Base-by-base conservation (phyloP, 2,888 invertebrate species). In the Cepaea hortensis region DNA sequence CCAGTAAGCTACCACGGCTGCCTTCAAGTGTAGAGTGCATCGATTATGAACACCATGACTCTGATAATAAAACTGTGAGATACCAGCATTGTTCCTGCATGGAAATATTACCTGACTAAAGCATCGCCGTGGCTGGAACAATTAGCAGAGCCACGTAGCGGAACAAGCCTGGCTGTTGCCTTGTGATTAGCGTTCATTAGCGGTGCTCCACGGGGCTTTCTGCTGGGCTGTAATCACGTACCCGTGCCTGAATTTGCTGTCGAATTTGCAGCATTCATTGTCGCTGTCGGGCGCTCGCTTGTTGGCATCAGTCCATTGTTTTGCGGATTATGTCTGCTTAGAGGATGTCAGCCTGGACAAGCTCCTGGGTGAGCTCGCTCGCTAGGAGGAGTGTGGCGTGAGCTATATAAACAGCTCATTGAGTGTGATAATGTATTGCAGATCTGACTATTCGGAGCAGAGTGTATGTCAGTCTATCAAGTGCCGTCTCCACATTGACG, bases 171-270 rank as follows among this genome's bases (percentile, higher is more conserved):
- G 62, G 73, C 73, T 18, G 55, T n/a, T 73, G 83, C 55, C 65
- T 76, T 23, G 75, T 76, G 84, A 84, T 84, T 65, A 76, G 62
- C 65, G 61, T 65, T 84, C 84, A 84, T 84, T 76, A 62, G 76
- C 62, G 18, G 73, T 48, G 84, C 84, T 46, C 84, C 20, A 23
- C 75, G 84, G 84, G 76, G 84, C 48, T 76, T 55, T 55, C 76
- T 76, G 35, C 76, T 50, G 13, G 65, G 65, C 65, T 65, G 48
- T 84, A 65, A 76, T 35, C 62, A 62, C 20, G 84, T 48, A 76
- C 20, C 84, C 61, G 50, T 46, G 72, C 73, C 46, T 18, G 73
- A 15, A 83, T 73, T 83, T 50, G 72, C 55, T 23, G 55, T 73
- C 23, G 73, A 73, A 35, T 83, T 55, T 50, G 83, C 83, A 61